Evolutionary conservation across 2,888 invertebrate genomes (phyloP), one percentile per base, ranked within the genome.

Genomic region (Yponomeuta cagnagella): DNA sequence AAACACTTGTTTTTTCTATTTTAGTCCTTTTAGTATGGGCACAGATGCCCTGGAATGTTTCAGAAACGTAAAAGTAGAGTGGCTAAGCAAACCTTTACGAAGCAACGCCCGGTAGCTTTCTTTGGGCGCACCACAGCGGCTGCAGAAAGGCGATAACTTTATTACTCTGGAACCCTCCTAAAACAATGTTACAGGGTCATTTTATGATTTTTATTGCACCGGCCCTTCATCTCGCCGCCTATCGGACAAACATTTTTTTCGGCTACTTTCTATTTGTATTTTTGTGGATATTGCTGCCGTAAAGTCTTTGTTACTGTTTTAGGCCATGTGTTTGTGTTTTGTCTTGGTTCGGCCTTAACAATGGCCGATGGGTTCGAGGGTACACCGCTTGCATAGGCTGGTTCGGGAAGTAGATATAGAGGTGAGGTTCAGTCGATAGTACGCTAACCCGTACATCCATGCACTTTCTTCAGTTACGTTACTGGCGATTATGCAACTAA

Each of bases 181-280:
- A 80, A 79, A 84, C 82, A 85, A 84, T 82, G 77, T 80, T 83
- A 82, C 82, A 77, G 76, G 84, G 83, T 80, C 79, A 82, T 81
- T 86, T 87, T 86, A 85, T 81, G 82, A 80, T 83, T 84, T 88
- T 88, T 88, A 89, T 86, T 82, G 76, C 81, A 74, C 73, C 71
- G 15, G 72, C 71, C 80, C 83, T 88, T 87, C 75, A 86, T 79
- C 76, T 80, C 73, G 80, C 86, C 87, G 85, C 76, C 77, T 75
- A 76, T 72, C 65, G 71, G 70, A 70, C 63, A 70, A 70, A 70
- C 63, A n/a, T 63, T 74, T 77, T 77, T 69, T 73, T 65, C 52
- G 63, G 72, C 68, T 65, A 66, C 86, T 88, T 88, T 88, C 88
- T 85, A 81, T 79, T 76, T 74, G 52, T 58, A 58, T 58, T 58